These are phyloP conservation scores for Eueides isabella DNA, from an alignment of 1,140 invertebrate species.

Conservation along the genomic window DNA sequence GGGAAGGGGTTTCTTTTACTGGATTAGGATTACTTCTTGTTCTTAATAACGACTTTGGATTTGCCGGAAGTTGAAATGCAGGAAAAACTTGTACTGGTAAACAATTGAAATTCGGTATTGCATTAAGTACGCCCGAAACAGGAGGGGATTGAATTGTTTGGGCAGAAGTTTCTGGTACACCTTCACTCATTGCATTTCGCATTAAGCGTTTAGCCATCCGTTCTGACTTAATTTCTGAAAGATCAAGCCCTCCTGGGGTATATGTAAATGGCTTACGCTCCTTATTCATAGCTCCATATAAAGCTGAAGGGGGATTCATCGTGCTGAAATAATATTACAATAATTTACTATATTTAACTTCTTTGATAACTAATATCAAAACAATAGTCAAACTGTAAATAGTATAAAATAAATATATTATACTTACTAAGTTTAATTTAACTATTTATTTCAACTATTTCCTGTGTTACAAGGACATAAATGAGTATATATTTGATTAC, in stretches of 20 bases:
- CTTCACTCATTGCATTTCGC: constrained; percentile 86
- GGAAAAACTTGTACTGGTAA: constrained; percentile 80
- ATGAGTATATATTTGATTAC: constrained; percentile 24
- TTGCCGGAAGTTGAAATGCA: constrained; percentile 72
- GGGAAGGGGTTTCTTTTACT: constrained; percentile 41
- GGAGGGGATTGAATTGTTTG: constrained; percentile 64
- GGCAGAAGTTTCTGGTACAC: constrained; percentile 72
- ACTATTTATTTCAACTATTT: constrained; percentile 62
- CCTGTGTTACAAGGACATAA: constrained; percentile 45
- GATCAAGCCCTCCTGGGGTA: constrained; percentile 94
- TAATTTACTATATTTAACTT: constrained; percentile 27
- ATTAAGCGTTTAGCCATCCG: constrained; percentile 92
- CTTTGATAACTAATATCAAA: constrained; percentile 39
- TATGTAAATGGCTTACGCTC: constrained; percentile 98
- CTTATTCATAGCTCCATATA: constrained; percentile 91
- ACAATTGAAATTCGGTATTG: constrained; percentile 73
- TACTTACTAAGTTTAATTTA: constrained; percentile 68
- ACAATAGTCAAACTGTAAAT: constrained; percentile 64
- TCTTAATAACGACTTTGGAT: constrained; percentile 76
- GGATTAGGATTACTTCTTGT: constrained; percentile 68
- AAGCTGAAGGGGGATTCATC: constrained; percentile 91
- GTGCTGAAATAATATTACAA: constrained; percentile 66
- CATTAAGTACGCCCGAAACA: constrained; percentile 55
- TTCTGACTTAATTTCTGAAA: constrained; percentile 94
- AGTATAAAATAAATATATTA: constrained; percentile 65